A percentile compares a stretch with the other conserved stretches of the same genome.
Conservation (phyloP, 2,888 invertebrate species). For the Polietes domitor region DNA sequence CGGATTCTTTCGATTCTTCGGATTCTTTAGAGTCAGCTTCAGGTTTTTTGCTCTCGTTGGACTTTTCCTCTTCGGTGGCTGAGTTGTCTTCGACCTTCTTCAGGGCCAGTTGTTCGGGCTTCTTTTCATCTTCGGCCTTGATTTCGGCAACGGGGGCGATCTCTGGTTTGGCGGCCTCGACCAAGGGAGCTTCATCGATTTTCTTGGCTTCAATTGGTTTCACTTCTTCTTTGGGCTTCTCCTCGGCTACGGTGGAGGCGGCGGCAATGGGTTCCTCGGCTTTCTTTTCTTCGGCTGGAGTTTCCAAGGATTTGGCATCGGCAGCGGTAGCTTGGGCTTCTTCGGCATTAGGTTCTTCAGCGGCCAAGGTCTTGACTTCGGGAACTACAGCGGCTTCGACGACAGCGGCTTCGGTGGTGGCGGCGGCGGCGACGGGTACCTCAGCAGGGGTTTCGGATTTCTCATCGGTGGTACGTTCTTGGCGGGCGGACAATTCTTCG, state of each 20-base stretch:
- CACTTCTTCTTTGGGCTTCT: conserved; percentile 72
- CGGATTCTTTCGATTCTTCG: conserved; percentile 72
- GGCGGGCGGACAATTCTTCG: conserved; percentile 71
- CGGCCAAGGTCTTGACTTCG: conserved; percentile 57
- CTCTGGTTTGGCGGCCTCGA: conserved; percentile 74
- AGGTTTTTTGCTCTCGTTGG: conserved; percentile 69
- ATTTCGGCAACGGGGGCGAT: conserved; percentile 71
- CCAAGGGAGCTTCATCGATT: conserved; percentile 79
- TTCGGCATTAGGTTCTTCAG: conserved; percentile 67
- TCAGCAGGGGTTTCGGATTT: conserved; percentile 62
- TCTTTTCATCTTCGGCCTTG: conserved; percentile 75
- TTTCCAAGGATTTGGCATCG: conserved; percentile 69
- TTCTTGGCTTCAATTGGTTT: conserved; percentile 75
- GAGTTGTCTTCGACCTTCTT: conserved; percentile 57
- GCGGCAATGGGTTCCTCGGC: conserved; percentile 59
- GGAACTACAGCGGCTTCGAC: conserved; percentile 42
- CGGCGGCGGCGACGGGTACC: conserved; percentile 17
- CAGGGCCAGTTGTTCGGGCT: conserved; percentile 40
- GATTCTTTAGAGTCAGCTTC: conserved; percentile 72
- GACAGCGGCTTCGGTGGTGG: too few relatives aligned
- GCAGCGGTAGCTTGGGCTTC: conserved; percentile 40
- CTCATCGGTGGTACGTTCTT: conserved; percentile 72
- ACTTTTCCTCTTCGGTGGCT: conserved; percentile 57
- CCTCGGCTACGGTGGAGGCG: too few relatives aligned
- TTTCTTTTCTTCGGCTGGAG: conserved; percentile 54